A percentile compares a stretch with the other conserved stretches of the same genome.
Conservation (phyloP, 1,140 invertebrate genomes). For the Episyrphus balteatus region DNA sequence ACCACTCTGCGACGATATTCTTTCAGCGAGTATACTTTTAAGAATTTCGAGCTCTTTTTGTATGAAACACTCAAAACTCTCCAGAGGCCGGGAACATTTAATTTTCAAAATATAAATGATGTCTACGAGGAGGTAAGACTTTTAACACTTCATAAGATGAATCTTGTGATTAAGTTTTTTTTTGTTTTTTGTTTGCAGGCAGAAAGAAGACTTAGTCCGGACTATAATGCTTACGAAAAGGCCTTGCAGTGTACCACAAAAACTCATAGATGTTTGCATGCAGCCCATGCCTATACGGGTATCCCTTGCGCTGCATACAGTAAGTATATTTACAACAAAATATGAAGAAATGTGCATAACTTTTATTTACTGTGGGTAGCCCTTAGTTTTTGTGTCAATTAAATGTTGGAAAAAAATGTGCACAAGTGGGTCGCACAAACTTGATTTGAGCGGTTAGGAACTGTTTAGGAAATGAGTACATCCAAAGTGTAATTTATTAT, state of each 20-base stretch:
- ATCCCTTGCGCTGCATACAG: conserved; percentile 73
- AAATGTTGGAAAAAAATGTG: no score
- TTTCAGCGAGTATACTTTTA: conserved; percentile 62
- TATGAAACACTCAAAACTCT: conserved; percentile 75
- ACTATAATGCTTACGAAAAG: conserved; percentile 43
- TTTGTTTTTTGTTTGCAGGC: conserved; percentile 16
- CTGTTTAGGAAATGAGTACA: no score
- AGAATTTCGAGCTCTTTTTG: conserved; percentile 82
- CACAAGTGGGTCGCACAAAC: no score
- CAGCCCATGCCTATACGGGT: conserved; percentile 81
- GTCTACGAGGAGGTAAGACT: conserved; percentile 35
- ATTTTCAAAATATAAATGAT: conserved; percentile 38
- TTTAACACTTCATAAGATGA: not conserved
- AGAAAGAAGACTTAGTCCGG: conserved; percentile 42
- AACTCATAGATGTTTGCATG: conserved; percentile 78
- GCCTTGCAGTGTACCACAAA: conserved; percentile 60
- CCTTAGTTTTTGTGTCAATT: no score
- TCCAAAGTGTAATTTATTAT: no score
- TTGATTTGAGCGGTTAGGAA: no score
- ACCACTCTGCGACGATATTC: conserved; percentile 47
- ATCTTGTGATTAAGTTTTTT: conserved; percentile 2
- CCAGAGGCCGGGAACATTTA: conserved; percentile 51
- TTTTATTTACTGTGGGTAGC: no score
- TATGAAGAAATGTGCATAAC: no score
- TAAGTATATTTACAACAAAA: conserved; percentile 42